Evolutionary conservation across 2,797 vertebrate genomes (phyloP), one percentile per base, ranked within the genome.

Genomic region (Adelosebastes latens): DNA sequence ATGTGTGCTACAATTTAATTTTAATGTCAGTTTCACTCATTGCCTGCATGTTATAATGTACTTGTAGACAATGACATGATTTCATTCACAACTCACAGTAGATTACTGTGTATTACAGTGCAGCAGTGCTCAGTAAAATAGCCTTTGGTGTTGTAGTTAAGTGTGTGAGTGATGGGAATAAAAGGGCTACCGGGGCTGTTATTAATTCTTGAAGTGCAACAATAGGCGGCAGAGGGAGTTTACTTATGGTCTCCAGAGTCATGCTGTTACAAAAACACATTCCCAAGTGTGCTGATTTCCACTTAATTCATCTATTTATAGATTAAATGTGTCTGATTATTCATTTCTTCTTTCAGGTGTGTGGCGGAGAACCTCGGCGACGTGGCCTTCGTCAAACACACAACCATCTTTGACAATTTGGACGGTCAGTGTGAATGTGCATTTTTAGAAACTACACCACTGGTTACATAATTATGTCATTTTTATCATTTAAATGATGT

Each of bases 281-380:
- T 83, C 32, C 20, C 22, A 39, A 27, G 6, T 36, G 46, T 52
- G 24, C 65, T 67, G 12, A 64, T 68, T 64, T 75, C 9, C 62
- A 20, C 14, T 20, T 46, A 36, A 31, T 32, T 63, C 1, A 11
- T 76, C 18, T 60, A 61, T 78, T 70, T 46, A 25, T 52, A 65
- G 12, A 29, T 74, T 3, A 60, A 70, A 83, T 29, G 25, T 9
- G 52, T 20, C 18, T 69, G 25, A 68, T 52, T n/a, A 20, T 82
- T 56, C 10, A 1, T 58, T 32, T 81, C 65, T 64, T 70, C 18
- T 81, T 74, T 32, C 84, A 96, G 96, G 83, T 96, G 96, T 79
- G 96, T 96, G 65, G 96, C 95, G 3, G 96, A 96, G 87, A 96
- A 96, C 89, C 95, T 96, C 0, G 96, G 96, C 0, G 96, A 96